A percentile compares a stretch with the other conserved stretches of the same genome.
Evolutionary conservation across 92 coral and sea anemone genomes (phyloP).

Genomic region (Galaxea fascicularis): DNA sequence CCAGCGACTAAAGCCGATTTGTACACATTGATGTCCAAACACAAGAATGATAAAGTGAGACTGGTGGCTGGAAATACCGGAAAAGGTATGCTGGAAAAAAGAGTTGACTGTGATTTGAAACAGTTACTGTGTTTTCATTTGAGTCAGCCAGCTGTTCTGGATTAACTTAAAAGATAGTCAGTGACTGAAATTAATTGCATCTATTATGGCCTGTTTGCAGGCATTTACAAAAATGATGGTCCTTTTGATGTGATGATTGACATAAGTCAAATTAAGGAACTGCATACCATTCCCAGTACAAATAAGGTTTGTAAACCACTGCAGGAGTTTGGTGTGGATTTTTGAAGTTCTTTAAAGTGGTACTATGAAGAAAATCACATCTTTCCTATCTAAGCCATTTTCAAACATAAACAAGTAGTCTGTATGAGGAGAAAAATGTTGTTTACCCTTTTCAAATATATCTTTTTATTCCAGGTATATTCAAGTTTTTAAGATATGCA

Average conservation of each 20-base stretch:
- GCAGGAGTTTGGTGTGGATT: not conserved
- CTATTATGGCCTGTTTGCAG: slow-evolving; percentile 24
- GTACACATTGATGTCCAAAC: slow-evolving; percentile 72
- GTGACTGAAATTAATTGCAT: not conserved
- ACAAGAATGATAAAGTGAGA: slow-evolving; percentile 63
- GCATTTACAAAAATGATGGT: slow-evolving; percentile 82
- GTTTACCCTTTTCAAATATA: too few relatives aligned
- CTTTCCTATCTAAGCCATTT: too few relatives aligned
- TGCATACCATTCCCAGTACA: slow-evolving; percentile 61
- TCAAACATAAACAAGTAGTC: too few relatives aligned
- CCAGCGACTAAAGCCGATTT: slow-evolving; percentile 78
- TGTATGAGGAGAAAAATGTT: too few relatives aligned
- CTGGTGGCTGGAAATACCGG: slow-evolving; percentile 94
- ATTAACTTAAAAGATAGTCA: not conserved
- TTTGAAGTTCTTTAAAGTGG: too few relatives aligned
- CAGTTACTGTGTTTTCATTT: too few relatives aligned
- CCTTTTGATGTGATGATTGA: slow-evolving; percentile 74
- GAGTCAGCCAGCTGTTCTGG: too few relatives aligned
- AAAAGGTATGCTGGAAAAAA: slow-evolving; percentile 59
- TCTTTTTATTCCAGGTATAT: too few relatives aligned
- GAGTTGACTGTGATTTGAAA: too few relatives aligned
- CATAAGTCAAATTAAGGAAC: slow-evolving; percentile 67
- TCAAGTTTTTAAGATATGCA: too few relatives aligned
- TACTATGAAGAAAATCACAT: too few relatives aligned
- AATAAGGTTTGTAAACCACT: not conserved